Base-by-base conservation (phyloP, 2,797 vertebrate species). In the Coreius guichenoti region DNA sequence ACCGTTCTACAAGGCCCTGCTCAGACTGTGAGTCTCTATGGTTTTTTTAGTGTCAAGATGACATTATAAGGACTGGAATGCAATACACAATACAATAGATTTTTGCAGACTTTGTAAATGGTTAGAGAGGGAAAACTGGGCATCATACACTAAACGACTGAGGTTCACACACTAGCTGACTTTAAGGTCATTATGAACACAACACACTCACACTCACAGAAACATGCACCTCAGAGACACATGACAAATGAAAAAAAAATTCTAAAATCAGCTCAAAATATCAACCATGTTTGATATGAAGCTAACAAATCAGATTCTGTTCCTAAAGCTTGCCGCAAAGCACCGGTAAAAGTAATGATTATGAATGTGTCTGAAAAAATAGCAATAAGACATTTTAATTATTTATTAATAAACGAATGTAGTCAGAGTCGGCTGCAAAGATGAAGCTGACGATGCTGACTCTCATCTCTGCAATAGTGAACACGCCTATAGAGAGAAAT, bases 1-100 rank as follows among this genome's bases (percentile, higher is more conserved):
- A 77, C 95, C 95, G 0, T 99, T 99, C 95, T 99, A 99, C 92
- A 99, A 99, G 93, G 98, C 97, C 0, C 95, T 99, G 0, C 95
- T 99, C 81, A 95, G 97, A 91, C 96, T 97, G 98, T 99, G 87
- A 97, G 97, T 96, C 86, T 75, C 61, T 31, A 2, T 19, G 13
- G 0, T 47, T 4, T 17, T 9, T 23, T 63, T 65, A 14, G 29
- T 3, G 21, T 80, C 19, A 16, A 16, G 13, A 68, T 68, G 13
- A 36, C 39, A 72, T 9, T 4, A 21, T 14, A 63, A 74, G 4
- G 29, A 33, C 16, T 68, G 33, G 67, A 69, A 36, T 23, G 12
- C 67, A 65, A 7, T 17, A 4, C 16, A 65, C 6, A 39, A 39
- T 39, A 39, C 36, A 39, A 39, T 39, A 39, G 36, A 39, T 39